phyloP scores from a whole-genome alignment of 2,797 vertebrate genomes.

The Ctenochaetus hawaiiensis region DNA sequence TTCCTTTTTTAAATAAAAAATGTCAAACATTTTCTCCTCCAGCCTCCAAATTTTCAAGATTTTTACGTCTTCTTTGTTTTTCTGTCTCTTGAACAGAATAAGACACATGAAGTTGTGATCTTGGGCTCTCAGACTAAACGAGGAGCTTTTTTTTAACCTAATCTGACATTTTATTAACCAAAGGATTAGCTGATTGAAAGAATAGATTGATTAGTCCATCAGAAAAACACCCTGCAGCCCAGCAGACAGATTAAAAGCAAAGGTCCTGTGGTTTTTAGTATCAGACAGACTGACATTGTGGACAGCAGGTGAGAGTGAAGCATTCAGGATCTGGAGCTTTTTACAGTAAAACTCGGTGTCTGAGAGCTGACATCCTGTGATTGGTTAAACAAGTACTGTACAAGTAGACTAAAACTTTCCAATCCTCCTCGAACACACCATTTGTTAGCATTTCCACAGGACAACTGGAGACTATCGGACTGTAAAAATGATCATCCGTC shows the following conservation, averaged over 20 bases:
- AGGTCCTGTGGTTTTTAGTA: not conserved
- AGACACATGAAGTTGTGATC: no score
- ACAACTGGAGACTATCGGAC: no score
- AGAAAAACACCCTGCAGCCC: not conserved
- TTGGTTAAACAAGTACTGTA: no score
- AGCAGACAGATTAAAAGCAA: not conserved
- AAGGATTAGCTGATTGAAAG: not conserved
- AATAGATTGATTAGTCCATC: not conserved
- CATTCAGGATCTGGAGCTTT: no score
- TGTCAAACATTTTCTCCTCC: not conserved
- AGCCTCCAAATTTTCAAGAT: not conserved
- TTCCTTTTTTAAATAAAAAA: not conserved
- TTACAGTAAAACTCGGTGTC: no score
- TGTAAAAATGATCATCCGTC: fast-evolving
- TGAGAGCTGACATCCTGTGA: no score
- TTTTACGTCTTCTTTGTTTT: not conserved
- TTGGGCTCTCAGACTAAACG: not conserved
- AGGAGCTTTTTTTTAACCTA: not conserved
- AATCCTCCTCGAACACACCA: not conserved
- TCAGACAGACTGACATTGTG: not conserved
- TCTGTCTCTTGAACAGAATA: not conserved
- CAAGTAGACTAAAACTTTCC: not conserved
- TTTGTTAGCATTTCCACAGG: no score
- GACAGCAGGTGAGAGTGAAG: not conserved
- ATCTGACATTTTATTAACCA: not conserved